Conservation (phyloP, 1,140 invertebrate species). For the Drosophila cardini region DNA sequence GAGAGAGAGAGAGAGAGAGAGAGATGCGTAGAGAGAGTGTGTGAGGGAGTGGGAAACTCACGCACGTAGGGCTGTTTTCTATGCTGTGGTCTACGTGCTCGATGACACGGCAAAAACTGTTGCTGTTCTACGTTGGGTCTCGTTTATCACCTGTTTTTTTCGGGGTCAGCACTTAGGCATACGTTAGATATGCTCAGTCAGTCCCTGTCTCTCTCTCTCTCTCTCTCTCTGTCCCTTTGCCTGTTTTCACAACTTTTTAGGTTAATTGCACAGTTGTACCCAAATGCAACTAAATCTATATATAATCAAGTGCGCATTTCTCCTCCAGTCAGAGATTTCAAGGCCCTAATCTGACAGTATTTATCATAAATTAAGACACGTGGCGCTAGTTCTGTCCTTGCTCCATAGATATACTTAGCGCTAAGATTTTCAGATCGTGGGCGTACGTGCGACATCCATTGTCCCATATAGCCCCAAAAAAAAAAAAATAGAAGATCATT, state of each 20-base stretch:
- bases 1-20: constrained; percentile 9
- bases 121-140: constrained; percentile 7
- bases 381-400: constrained; percentile 59
- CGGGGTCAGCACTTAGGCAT: constrained; percentile 58
- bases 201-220: constrained; percentile 7
- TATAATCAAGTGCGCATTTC: no score
- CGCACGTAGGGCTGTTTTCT: constrained; percentile 64
- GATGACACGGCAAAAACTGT: constrained; percentile 66
- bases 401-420: constrained; percentile 36
- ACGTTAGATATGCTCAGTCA: neutral
- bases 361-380: constrained; percentile 59
- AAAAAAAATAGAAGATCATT: neutral
- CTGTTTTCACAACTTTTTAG: neutral
- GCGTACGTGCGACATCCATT: constrained; percentile 33
- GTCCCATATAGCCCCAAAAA: constrained; percentile 29
- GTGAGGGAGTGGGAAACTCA: constrained; percentile 5
- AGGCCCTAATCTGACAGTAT: constrained; percentile 4
- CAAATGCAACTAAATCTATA: neutral
- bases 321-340: no score
- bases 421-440: constrained; percentile 38
- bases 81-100: constrained; percentile 70
- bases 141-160: constrained; percentile 45
- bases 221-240: constrained; percentile 20
- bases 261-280: constrained; percentile 19
- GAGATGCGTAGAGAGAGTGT: neutral